Evolutionary conservation across 2,113 vertebrate species (phyloP), one percentile per base, ranked within the genome.

Genomic region (Ammodytes dubius): DNA sequence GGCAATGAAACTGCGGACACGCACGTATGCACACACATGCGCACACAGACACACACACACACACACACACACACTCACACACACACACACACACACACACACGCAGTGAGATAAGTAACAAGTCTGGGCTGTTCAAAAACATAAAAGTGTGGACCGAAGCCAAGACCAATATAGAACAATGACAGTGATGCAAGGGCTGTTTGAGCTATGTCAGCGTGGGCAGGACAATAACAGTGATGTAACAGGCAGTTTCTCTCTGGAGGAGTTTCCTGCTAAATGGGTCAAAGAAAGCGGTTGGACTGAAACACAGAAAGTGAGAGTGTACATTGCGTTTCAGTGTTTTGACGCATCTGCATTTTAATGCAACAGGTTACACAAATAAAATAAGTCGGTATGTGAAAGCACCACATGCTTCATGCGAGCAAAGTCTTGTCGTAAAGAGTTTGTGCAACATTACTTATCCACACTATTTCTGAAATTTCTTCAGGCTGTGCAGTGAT

Each of bases 201-300:
- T 59, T 61, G 1, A 1, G 5, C 54, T 43, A 15, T 39, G 1
- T 7, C 1, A 4, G 69, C 1, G 83, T 79, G 82, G 77, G 88
- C 0, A 61, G 43, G 54, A 79, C 74, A 80, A 70, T 9, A 61
- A 64, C 54, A 77, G 45, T 90, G 81, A 85, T 81, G 79, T 13
- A 81, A 91, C 49, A 19, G 9, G 10, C 68, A 82, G 85, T 88
- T 89, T 85, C 85, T 87, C 72, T 45, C 2, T 13, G 7, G 10
- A 82, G 54, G 47, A 77, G 75, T 52, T 82, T 61, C 64, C 74
- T 54, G 27, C 7, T 17, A 61, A 47, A 42, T 57, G 11, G 42
- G 52, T 74, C 49, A 68, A 53, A 43, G 17, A 54, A 57, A 70
- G 37, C 11, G 4, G 39, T n/a, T 57, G 39, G 43, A 63, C 53